phyloP scores from a whole-genome alignment of 1,140 invertebrate species.

The Dysdera silvatica region DNA sequence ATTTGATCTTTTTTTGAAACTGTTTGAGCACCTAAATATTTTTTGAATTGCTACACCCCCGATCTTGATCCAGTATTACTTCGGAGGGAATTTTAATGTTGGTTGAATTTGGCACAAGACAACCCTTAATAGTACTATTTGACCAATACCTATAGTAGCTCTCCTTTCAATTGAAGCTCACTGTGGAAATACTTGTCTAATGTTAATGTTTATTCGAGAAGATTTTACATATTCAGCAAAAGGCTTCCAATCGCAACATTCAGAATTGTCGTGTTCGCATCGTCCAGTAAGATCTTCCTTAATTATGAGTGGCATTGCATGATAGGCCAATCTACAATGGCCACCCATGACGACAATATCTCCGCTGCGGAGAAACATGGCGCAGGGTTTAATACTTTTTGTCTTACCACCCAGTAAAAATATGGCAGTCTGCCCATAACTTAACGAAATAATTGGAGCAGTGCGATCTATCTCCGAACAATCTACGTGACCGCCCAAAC shows the following conservation, averaged over 20 bases:
- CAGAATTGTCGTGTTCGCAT: conserved; percentile 41
- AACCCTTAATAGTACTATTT: too few species aligned
- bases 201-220: conserved; percentile 66
- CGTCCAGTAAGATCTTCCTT: conserved; percentile 44
- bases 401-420: conserved; percentile 70
- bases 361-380: conserved; percentile 65
- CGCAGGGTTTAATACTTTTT: conserved; percentile 52
- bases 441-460: conserved; percentile 82
- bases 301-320: conserved; percentile 72
- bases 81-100: too few species aligned
- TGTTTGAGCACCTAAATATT: too few species aligned
- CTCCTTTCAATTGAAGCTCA: not conserved
- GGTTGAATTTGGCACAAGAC: too few species aligned
- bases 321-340: conserved; percentile 64
- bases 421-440: conserved; percentile 77
- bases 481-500: conserved; percentile 81
- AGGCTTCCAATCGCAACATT: conserved; percentile 43
- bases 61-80: too few species aligned
- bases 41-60: too few species aligned
- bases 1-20: too few species aligned
- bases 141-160: too few species aligned
- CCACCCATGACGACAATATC: conserved; percentile 75
- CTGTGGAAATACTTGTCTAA: conserved; percentile 55
- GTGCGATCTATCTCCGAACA: conserved; percentile 74
- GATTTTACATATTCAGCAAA: conserved; percentile 52